Conservation (phyloP, 2,888 invertebrate genomes). For the Incurvaria masculella region DNA sequence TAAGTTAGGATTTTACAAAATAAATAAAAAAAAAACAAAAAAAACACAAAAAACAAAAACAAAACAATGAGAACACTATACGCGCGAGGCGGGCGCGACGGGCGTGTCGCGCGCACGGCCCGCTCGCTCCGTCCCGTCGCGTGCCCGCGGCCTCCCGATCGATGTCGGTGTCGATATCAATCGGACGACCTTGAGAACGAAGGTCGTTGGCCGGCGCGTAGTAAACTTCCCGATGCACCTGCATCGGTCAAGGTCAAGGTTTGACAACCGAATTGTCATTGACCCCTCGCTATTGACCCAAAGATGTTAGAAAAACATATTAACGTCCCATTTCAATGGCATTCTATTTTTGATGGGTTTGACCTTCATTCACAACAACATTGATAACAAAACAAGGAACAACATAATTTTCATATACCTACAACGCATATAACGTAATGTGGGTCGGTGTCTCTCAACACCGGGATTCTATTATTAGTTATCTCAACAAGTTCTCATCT, state of each 20-base stretch:
- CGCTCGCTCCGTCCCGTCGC: slow-evolving; percentile 18
- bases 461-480: no score
- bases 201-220: background rate
- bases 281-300: background rate
- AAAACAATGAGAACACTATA: slow-evolving; percentile 17
- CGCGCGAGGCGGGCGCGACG: slow-evolving; percentile 10
- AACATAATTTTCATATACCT: no score
- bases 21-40: slow-evolving; percentile 46
- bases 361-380: no score
- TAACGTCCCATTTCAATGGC: background rate
- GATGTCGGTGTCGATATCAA: background rate
- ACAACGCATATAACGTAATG: no score
- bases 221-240: background rate
- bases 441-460: no score
- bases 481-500: no score
- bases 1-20: slow-evolving; percentile 53
- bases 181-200: background rate
- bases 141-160: background rate
- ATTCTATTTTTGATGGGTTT: background rate
- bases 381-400: no score
- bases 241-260: background rate
- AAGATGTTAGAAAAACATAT: background rate
- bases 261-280: background rate
- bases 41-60: slow-evolving; percentile 23
- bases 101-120: slow-evolving; percentile 12